These are phyloP conservation scores for Archaeoteleia sp. DNA, from an alignment of 2,888 invertebrate species.

Conservation along the genomic window DNA sequence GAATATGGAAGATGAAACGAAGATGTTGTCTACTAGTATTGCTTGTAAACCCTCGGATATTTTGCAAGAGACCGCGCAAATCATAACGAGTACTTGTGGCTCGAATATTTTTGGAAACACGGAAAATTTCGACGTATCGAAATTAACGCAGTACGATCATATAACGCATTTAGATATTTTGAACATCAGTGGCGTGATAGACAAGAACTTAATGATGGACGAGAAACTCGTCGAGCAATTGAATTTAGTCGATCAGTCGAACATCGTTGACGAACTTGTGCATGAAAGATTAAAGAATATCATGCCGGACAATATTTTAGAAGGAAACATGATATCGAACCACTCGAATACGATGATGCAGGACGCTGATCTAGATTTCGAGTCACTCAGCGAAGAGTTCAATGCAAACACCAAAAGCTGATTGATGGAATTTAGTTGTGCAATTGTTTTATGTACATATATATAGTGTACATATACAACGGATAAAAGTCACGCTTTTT, in stretches of 20 bases:
- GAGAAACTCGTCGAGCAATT: conserved; percentile 71
- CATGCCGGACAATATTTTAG: conserved; percentile 69
- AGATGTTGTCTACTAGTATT: conserved; percentile 10
- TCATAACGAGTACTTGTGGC: conserved; percentile 65
- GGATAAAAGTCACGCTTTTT: not conserved
- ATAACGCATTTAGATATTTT: conserved; percentile 69
- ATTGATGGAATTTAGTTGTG: conserved; percentile 52
- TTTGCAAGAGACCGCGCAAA: conserved; percentile 65
- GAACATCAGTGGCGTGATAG: conserved; percentile 66
- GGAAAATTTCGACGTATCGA: conserved; percentile 67
- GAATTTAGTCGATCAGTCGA: conserved; percentile 68
- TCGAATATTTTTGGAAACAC: conserved; percentile 65
- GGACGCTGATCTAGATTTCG: conserved; percentile 70
- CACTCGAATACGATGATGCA: conserved; percentile 59
- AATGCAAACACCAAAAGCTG: conserved; percentile 70
- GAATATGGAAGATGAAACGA: conserved; percentile 18
- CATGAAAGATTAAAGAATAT: conserved; percentile 70
- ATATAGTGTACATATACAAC: conserved; percentile 2
- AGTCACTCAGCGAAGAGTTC: conserved; percentile 71
- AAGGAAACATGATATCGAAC: conserved; percentile 65
- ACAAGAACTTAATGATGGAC: conserved; percentile 70
- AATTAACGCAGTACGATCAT: conserved; percentile 67
- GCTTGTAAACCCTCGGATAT: conserved; percentile 61
- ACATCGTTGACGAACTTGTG: conserved; percentile 69
- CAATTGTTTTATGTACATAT: conserved; percentile 5